Base-by-base conservation (phyloP, 2,797 vertebrate genomes). In the Steatocranus sp. region DNA sequence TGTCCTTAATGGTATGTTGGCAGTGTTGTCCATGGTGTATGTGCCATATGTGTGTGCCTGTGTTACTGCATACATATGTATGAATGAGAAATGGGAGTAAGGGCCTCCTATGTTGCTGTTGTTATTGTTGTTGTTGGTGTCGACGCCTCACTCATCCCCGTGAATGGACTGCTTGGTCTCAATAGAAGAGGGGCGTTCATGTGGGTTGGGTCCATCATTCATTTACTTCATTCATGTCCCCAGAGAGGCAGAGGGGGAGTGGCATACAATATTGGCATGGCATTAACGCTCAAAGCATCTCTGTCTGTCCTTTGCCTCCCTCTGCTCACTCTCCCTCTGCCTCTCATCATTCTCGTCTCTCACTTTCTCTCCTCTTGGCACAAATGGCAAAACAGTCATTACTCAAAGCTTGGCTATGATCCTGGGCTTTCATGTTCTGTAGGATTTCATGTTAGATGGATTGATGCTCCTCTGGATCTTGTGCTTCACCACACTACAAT, bases 81-180 rank as follows among this genome's bases (percentile, higher is more conserved):
- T 94, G 91, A 89, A 93, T 93, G 94, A 91, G 89, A 92, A 94
- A 93, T 84, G 14, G 88, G 87, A 93, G 92, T 85, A 83, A 79
- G 75, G 92, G 93, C 93, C 94, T 94, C 89, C 92, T 93, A 78
- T 95, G 92, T 94, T 92, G 93, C 93, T 94, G 95, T 94, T 95
- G 92, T 95, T 94, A 63, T 94, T 94, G 93, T 94, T 95, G 92
- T 95, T 94, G 92, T 94, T 93, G 89, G 92, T 94, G 94, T 94
- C 48, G 82, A 95, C 94, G 94, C 94, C 95, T 96, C 94, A 92
- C 95, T 96, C 94, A 95, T 96, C 93, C 92, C 91, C 41, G 36
- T 95, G 94, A 96, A 96, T 94, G 93, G 92, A 90, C 89, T 82
- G 87, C 89, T 86, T 5, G 80, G 89, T 80, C 93, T 95, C 92